Evolutionary conservation across 2,888 invertebrate genomes (phyloP), one percentile per base, ranked within the genome.

Genomic region (Labia minor): DNA sequence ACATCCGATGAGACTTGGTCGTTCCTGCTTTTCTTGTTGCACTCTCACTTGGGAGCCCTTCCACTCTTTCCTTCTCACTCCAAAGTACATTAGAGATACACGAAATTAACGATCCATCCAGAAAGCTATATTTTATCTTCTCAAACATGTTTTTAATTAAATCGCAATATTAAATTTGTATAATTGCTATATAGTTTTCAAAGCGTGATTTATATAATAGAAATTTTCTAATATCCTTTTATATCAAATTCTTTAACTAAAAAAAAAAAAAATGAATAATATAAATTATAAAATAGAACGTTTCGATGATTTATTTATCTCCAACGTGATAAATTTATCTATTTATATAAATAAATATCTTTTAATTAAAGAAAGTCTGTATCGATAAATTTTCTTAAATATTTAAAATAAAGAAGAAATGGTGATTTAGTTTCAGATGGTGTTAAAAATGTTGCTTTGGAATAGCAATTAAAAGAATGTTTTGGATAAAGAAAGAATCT

Each of bases 91-190:
- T 49, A 49, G 16, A 49, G 49, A 49, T 49, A 49, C 49, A 10
- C 49, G 49, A 49, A 49, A 49, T 49, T 49, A 49, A 49, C 49
- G 49, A 49, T 49, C 49, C 49, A 49, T 49, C 49, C 49, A 8
- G 49, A 49, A 49, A 49, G 49, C 49, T 16, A 49, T 49, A 49
- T 49, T 49, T 49, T 49, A 16, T 49, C 49, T 49, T 16, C 16
- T 49, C 49, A 49, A 49, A 49, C 49, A 49, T 49, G 49, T 49
- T 49, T 49, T 49, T 49, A 49, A 49, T 49, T 49, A 49, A 49
- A 49, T 49, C 49, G 49, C 49, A 49, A 49, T 49, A 49, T 49
- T 49, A 49, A 49, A 49, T 49, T 49, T 49, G 49, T 49, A 49
- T 49, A 49, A 49, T 49, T 49, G 49, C 49, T 49, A 49, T 49